Evolutionary conservation across 1,140 invertebrate species (phyloP).

Genomic region (Melitaea cinxia): DNA sequence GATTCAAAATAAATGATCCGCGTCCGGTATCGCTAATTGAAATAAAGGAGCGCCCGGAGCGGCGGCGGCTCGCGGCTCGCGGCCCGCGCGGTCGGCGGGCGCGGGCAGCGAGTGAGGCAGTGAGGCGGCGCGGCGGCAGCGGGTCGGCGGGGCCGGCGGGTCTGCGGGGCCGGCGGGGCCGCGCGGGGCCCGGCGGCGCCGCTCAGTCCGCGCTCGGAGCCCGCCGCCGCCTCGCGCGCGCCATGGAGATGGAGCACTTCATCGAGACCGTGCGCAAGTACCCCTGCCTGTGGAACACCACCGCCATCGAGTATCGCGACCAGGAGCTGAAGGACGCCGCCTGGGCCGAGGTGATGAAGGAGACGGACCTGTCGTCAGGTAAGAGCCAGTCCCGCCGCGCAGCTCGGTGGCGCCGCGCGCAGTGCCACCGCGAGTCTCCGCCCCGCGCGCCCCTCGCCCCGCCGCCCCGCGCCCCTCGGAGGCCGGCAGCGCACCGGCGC

Average conservation of each 20-base stretch:
- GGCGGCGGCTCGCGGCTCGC: conserved; percentile 1
- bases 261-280: conserved; percentile 71
- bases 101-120: conserved; percentile 8
- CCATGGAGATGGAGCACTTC: conserved; percentile 75
- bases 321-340: conserved; percentile 76
- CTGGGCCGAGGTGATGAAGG: conserved; percentile 75
- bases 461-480: conserved; percentile 14
- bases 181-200: conserved; percentile 34
- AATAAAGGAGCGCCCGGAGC: conserved; percentile 12
- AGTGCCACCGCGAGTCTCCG: conserved; percentile 1
- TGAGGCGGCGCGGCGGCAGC: conserved; percentile 16
- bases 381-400: conserved; percentile 28
- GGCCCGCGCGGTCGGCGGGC: conserved; percentile 5
- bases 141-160: conserved; percentile 10
- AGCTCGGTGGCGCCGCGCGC: not conserved
- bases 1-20: conserved; percentile 9
- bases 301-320: conserved; percentile 72
- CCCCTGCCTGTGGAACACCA: conserved; percentile 75
- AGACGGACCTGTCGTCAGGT: conserved; percentile 72
- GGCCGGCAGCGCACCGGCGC: not conserved
- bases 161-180: conserved; percentile 27
- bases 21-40: conserved; percentile 9
- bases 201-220: conserved; percentile 39
- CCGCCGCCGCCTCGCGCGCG: conserved; percentile 36
- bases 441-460: not conserved